Evolutionary conservation across 2,888 invertebrate species (phyloP), one percentile per base, ranked within the genome.

Genomic region (Mechanitis mazaeus): DNA sequence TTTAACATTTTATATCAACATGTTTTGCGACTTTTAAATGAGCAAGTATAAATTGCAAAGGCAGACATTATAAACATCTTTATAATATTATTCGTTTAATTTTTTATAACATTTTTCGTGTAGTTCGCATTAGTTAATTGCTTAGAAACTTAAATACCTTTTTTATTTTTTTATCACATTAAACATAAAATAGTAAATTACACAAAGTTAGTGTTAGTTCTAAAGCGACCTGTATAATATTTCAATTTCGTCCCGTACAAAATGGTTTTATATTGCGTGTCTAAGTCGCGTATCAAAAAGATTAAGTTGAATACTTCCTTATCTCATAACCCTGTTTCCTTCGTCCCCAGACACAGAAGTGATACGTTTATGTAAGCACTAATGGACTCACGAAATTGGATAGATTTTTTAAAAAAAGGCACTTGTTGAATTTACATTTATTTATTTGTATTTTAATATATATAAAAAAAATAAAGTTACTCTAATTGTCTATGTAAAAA

Each of bases 261-360:
- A 11, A 42, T 9, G 42, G 9, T 9, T 7, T 9, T 31, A 50
- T 31, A 50, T 50, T 31, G 50, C 50, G 11, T 50, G 50, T 50
- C 50, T 50, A 50, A 50, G 50, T 31, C 31, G 31, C 55, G 47
- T 59, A 46, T 55, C n/a, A 20, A 38, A 59, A 55, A 50, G 50
- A 50, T 50, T 50, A 63, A 47, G 35, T 47, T 42, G 53, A 66
- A 64, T 61, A 64, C 55, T 66, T 66, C 64, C 65, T 54, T 56
- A 60, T 56, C 45, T 56, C 45, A 65, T 46, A 65, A 55, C 53
- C 53, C 46, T 61, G 64, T 53, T 61, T 61, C 59, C 59, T 65
- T 57, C 46, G 54, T 56, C 65, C 53, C 12, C 50, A 60, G 55
- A 63, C 53, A 61, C 61, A 55, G 58, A 56, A 20, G 47, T 50